Percentiles rank a stretch among this genome's conserved stretches.
Conservation (phyloP, 2,113 vertebrate genomes). For the Proterorhinus semilunaris region DNA sequence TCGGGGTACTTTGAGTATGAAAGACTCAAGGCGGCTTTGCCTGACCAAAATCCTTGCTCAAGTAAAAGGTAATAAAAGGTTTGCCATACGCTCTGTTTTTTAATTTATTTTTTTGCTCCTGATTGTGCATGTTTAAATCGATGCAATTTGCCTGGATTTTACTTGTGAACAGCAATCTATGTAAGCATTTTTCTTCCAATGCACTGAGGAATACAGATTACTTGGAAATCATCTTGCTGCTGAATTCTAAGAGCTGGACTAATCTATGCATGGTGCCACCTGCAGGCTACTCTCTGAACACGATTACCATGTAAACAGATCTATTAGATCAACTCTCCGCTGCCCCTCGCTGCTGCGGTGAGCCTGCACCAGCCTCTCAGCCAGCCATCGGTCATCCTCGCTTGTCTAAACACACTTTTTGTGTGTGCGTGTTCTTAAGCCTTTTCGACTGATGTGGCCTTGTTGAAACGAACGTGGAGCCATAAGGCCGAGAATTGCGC, state of each 20-base stretch:
- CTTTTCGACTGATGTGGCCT: conserved; percentile 1
- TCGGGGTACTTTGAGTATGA: too few relatives aligned
- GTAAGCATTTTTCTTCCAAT: conserved; percentile 16
- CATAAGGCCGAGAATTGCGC: conserved; percentile 40
- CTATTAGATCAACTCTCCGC: conserved; percentile 39
- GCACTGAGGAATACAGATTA: conserved; percentile 7
- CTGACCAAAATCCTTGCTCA: too few relatives aligned
- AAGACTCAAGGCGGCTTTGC: too few relatives aligned
- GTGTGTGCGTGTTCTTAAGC: conserved; percentile 13
- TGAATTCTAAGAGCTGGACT: conserved; percentile 25
- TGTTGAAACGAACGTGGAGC: conserved; percentile 29
- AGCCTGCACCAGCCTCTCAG: conserved; percentile 26
- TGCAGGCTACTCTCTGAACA: conserved; percentile 54
- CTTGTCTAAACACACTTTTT: conserved; percentile 10
- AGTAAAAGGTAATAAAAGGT: background rate
- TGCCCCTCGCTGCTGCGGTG: conserved; percentile 39
- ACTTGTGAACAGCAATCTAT: background rate
- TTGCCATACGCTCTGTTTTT: background rate
- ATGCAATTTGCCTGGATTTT: background rate
- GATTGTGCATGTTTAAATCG: too few relatives aligned
- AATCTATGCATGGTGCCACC: conserved; percentile 63
- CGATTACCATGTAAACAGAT: conserved; percentile 57
- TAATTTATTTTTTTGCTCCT: background rate
- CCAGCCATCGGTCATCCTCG: conserved; percentile 25
- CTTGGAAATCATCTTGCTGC: conserved; percentile 36